phyloP scores from a whole-genome alignment of 23 tunicate species.

The Trididemnum miniatum region DNA sequence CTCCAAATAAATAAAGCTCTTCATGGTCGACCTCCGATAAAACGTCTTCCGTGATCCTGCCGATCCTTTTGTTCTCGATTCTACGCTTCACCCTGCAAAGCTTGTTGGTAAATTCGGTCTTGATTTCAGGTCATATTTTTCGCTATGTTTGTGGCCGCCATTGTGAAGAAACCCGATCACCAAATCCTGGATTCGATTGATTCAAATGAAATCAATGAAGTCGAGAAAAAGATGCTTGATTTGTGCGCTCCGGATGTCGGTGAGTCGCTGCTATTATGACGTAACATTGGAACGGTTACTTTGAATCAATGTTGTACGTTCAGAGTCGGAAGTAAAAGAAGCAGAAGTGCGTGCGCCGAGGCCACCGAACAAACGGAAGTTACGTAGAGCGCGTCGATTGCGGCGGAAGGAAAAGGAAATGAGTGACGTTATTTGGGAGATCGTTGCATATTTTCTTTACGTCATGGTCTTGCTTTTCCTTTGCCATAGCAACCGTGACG shows the following conservation, averaged over 20 bases:
- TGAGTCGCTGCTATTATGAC: too few species aligned
- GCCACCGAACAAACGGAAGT: constrained; percentile 90
- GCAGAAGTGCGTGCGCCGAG: constrained; percentile 58
- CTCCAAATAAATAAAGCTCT: too few species aligned
- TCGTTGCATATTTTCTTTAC: constrained; percentile 76
- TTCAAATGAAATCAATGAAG: constrained; percentile 76
- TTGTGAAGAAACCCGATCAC: constrained; percentile 83
- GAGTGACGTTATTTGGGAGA: constrained; percentile 88
- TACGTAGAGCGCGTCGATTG: constrained; percentile 63
- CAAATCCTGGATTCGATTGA: constrained; percentile 75
- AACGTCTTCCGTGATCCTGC: too few species aligned
- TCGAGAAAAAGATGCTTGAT: constrained; percentile 77
- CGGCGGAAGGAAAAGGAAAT: constrained; percentile 89
- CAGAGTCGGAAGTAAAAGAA: constrained; percentile 73
- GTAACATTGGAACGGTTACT: too few species aligned
- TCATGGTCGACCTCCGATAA: too few species aligned
- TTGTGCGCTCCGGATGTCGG: constrained; percentile 80
- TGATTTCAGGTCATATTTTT: constrained; percentile 65
- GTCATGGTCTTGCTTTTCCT: constrained; percentile 85
- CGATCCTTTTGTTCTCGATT: too few species aligned
- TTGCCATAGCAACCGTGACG: constrained; percentile 87
- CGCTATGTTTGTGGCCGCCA: constrained; percentile 82
- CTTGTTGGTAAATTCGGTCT: too few species aligned
- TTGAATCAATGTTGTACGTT: neutral
- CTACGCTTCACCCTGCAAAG: too few species aligned